Evolutionary conservation across 2,797 vertebrate genomes (phyloP), one percentile per base, ranked within the genome.

Genomic region (Channa striata): DNA sequence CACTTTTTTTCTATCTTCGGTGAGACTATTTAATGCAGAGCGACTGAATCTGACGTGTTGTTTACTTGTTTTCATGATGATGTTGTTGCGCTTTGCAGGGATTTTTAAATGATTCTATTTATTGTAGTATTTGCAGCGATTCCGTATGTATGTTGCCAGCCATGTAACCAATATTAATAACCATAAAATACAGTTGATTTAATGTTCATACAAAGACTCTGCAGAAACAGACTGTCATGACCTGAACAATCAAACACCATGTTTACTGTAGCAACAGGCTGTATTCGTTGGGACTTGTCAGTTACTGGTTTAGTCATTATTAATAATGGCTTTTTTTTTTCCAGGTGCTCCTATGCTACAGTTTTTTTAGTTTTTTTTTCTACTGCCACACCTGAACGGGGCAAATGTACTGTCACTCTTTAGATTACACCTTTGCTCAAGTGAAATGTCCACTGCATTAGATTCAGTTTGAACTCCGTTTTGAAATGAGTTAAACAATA

Each of bases 141-240:
- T 77, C 12, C 34, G 34, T 44, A 12, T n/a, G 21, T 68, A 52
- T 23, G 34, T 53, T 50, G 60, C 6, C 21, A 4, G 19, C 4
- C 8, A 57, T 57, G 79, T 47, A 64, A 76, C 42, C 66, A 60
- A 43, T 53, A 54, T 59, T 37, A 53, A 59, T 77, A 78, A 8
- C 2, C 16, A 9, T 36, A 14, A 25, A 16, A 16, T 54, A 6
- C 37, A 8, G 1, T 12, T 13, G 30, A 33, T 46, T 57, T 14
- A 16, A 6, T 36, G 30, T 37, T 50, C 0, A 46, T 13, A 23
- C 21, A 16, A 34, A 46, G 43, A 46, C 36, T 37, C 8, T 54
- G 43, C 43, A 7, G 36, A 39, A 8, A 4, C n/a, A 6, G 17
- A 30, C 7, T 9, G 11, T 21, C 7, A 5, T 19, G n/a, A n/a